Evolutionary conservation across 2,888 invertebrate species (phyloP), one percentile per base, ranked within the genome.

Genomic region (Apotomis turbidana): DNA sequence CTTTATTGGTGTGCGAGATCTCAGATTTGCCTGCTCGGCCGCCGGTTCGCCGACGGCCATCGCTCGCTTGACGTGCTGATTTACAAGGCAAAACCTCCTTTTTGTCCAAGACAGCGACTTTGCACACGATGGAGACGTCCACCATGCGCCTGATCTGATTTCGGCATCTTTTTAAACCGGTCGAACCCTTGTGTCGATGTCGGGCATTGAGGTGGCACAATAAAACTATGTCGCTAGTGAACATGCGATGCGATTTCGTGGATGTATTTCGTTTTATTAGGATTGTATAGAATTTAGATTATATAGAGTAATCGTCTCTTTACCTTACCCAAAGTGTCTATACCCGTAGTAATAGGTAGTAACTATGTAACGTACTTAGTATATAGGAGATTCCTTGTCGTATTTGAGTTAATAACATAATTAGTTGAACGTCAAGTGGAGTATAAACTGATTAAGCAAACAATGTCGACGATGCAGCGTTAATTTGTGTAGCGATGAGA

Each of bases 81-180:
- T 91, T 90, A 88, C 87, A 89, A 90, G 86, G 87, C 87, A 84
- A 85, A 87, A 81, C 83, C 86, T 86, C 87, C 87, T 89, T 87
- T 85, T 83, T 70, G 60, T 81, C 81, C 83, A 77, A 82, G 85
- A 85, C 84, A 79, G 57, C 62, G 63, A 49, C 72, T 68, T 81
- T 83, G 85, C 86, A 83, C 79, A 78, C 80, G 87, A 90, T 90
- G 89, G 87, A 90, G 91, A 89, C 87, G 90, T 90, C 85, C 79
- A 75, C 81, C 84, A 81, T 80, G 78, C 78, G 77, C 76, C 80
- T 44, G 81, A 90, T 90, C 90, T 88, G 86, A 90, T 90, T 90
- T 91, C 90, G 90, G 90, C 87, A 87, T 90, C 91, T 87, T 88
- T 87, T 88, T 85, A 85, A 84, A 87, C 84, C 81, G 81, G 81